phyloP scores from a whole-genome alignment of 2,888 invertebrate genomes.

The Clivina fossor region DNA sequence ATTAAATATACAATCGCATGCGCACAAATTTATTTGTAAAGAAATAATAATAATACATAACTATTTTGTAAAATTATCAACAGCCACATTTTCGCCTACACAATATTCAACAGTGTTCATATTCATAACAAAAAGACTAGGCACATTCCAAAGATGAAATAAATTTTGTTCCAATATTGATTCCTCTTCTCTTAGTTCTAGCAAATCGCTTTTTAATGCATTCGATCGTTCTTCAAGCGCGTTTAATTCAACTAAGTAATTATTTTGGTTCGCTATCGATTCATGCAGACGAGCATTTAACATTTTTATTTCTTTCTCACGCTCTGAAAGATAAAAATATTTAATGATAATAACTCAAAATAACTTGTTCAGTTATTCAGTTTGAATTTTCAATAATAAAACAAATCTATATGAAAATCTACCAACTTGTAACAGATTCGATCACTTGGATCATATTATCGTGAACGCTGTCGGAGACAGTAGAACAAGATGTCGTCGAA shows the following conservation, averaged over 20 bases:
- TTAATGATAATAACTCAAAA: background rate
- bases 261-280: slow-evolving; percentile 45
- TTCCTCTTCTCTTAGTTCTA: slow-evolving; percentile 46
- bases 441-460: slow-evolving; percentile 50
- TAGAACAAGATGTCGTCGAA: slow-evolving; percentile 18
- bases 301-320: slow-evolving; percentile 51
- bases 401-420: slow-evolving; percentile 4
- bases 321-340: slow-evolving; percentile 45
- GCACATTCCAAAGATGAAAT: slow-evolving; percentile 51
- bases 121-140: slow-evolving; percentile 51
- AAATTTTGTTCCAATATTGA: slow-evolving; percentile 47
- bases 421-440: slow-evolving; percentile 49
- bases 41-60: background rate
- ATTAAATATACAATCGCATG: background rate
- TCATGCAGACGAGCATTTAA: slow-evolving; percentile 48
- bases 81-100: too few relatives aligned
- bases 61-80: too few relatives aligned
- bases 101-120: slow-evolving; percentile 41
- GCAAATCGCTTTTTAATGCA: slow-evolving; percentile 47
- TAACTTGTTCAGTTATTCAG: too few relatives aligned
- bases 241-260: slow-evolving; percentile 47
- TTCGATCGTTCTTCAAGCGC: slow-evolving; percentile 48
- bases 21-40: background rate
- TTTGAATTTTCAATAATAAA: too few relatives aligned
- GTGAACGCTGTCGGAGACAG: slow-evolving; percentile 43